Evolutionary conservation across 92 coral and sea anemone genomes (phyloP).

Genomic region (Heteractis magnifica): DNA sequence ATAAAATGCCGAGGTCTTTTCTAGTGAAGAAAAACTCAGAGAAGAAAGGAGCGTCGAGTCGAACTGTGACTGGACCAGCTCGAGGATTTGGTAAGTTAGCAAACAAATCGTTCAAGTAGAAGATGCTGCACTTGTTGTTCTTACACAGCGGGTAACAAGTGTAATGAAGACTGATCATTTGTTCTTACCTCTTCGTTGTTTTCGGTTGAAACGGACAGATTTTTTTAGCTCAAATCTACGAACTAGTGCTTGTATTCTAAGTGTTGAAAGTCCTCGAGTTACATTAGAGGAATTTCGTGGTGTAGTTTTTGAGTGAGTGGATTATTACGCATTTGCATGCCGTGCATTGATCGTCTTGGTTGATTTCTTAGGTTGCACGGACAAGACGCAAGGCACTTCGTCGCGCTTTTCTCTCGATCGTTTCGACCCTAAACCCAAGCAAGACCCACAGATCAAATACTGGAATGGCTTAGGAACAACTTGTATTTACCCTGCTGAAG

Average conservation of each 20-base stretch:
- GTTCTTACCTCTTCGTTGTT: neutral
- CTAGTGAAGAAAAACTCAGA: constrained; percentile 74
- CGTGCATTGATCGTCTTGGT: constrained; percentile 36
- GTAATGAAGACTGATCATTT: neutral
- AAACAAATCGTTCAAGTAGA: constrained; percentile 25
- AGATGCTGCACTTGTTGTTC: constrained; percentile 63
- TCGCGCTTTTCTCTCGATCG: constrained; percentile 27
- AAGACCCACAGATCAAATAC: constrained; percentile 36
- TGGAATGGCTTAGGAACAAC: constrained; percentile 66
- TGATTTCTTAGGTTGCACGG: constrained; percentile 66
- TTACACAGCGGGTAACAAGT: constrained; percentile 54
- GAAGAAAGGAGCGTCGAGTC: constrained; percentile 48
- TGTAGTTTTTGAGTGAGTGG: neutral
- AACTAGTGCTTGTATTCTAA: neutral
- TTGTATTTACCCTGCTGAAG: constrained; percentile 82
- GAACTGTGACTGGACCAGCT: constrained; percentile 14
- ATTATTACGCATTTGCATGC: constrained; percentile 16
- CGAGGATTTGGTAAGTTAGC: constrained; percentile 59
- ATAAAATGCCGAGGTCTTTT: constrained; percentile 85
- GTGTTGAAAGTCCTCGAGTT: neutral
- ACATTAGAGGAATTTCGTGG: neutral
- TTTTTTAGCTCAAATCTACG: constrained; percentile 2
- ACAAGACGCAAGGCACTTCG: constrained; percentile 47
- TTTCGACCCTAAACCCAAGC: constrained; percentile 24
- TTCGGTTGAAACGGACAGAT: neutral